A percentile compares a stretch with the other conserved stretches of the same genome.
Conservation (phyloP, 2,797 vertebrate genomes). For the Hylomyscus alleni region DNA sequence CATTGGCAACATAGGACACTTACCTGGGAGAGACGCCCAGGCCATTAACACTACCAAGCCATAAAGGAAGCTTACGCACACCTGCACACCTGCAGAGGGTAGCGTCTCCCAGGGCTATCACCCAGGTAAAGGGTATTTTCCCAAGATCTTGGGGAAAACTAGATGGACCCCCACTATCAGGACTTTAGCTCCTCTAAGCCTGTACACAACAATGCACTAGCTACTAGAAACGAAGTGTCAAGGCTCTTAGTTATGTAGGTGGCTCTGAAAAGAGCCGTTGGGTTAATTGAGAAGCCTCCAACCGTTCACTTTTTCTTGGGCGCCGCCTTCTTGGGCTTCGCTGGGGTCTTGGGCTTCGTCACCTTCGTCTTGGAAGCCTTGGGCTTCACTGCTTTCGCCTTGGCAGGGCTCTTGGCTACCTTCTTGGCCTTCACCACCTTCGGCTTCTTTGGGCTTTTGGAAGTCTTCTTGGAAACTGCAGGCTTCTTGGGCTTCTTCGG, state of each 20-base stretch:
- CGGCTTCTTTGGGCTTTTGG: slow-evolving; percentile 71
- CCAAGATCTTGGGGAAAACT: neutral
- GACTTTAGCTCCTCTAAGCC: neutral
- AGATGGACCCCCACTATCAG: neutral
- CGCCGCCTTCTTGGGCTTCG: slow-evolving; percentile 60
- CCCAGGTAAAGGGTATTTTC: neutral
- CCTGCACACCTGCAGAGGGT: neutral
- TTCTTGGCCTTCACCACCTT: slow-evolving; percentile 84
- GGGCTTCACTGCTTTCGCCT: slow-evolving; percentile 47
- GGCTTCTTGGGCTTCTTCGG: slow-evolving; percentile 88
- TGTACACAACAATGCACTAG: neutral
- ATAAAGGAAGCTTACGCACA: neutral
- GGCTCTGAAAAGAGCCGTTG: slow-evolving; percentile 89
- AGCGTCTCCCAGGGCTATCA: neutral
- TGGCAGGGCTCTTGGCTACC: neutral
- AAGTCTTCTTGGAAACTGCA: slow-evolving; percentile 81
- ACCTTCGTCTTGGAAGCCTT: slow-evolving; percentile 44
- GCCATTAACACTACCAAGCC: neutral
- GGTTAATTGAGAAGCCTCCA: slow-evolving; percentile 62
- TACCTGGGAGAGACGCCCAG: neutral
- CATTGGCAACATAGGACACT: neutral
- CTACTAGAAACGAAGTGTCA: neutral
- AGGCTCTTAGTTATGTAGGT: slow-evolving; percentile 72
- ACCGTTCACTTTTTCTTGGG: slow-evolving; percentile 50
- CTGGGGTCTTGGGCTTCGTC: slow-evolving; percentile 67